Evolutionary conservation across 2,113 vertebrate genomes (phyloP), one percentile per base, ranked within the genome.

Genomic region (Scortum barcoo): DNA sequence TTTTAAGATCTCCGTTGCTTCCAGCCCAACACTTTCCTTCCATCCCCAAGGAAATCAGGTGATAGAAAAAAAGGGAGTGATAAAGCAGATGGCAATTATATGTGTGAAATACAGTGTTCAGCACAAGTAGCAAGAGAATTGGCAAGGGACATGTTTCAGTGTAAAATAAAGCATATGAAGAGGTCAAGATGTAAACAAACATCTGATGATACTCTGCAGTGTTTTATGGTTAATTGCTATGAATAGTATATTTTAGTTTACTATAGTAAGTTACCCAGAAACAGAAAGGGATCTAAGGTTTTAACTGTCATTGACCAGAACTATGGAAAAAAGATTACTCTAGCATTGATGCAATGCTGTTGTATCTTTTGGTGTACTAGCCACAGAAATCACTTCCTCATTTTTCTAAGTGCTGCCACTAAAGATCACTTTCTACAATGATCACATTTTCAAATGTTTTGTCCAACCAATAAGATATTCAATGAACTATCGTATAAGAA

Each of bases 81-180:
- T 62, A 33, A 81, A 84, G 67, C 80, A 86, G 78, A 70, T 82
- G 68, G 78, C 68, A 72, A 67, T 86, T 77, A 86, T 78, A 73
- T 53, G 74, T 79, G 56, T 84, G 66, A 88, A 81, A 76, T 60
- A 61, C 67, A 83, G 67, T 80, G 58, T 56, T 84, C 66, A 83
- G 76, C 61, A 48, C 3, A 61, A 62, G 67, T 42, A 56, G 33
- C 30, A 19, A 24, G 38, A 51, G 44, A 24, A 56, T 76, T 50
- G 79, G 22, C 78, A 76, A 69, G 57, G 69, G 72, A 85, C 58
- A 28, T 1, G 16, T 63, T 69, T 58, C 53, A 10, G 66, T 42
- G 19, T 26, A 22, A 54, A 58, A 57, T n/a, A 48, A 61, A 61
- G 19, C 24, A 17, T 46, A 62, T 22, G 36, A 62, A 54, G 30